Base-by-base conservation (phyloP, 2,888 invertebrate species). In the Drosophila mettleri region DNA sequence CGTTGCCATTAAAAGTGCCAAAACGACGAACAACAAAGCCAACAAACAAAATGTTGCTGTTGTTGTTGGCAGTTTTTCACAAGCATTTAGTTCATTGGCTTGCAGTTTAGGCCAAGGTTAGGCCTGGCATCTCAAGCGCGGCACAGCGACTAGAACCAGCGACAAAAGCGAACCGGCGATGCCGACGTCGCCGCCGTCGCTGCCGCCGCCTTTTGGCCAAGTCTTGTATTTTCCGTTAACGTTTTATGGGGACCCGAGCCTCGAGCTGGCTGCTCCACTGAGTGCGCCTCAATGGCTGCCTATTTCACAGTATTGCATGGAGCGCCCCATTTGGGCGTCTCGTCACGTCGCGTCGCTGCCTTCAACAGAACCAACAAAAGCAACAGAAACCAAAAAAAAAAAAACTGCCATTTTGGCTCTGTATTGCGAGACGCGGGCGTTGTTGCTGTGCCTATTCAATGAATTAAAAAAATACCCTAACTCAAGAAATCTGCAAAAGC, bases 31-130 rank as follows among this genome's bases (percentile, higher is more conserved):
- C 51, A 43, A 46, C 38, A 45, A 39, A 63, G 46, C 46, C 55
- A 67, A 61, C 81, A 77, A 80, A 70, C 74, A 68, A 61, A 62
- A 55, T 45, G 64, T 55, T 33, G 61, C 14, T 58, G 53, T 16
- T 65, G 58, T 20, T 61, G 49, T 9, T 69, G 68, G 74, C 48
- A 70, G 77, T 48, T 89, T 89, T 89, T 89, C 78, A 89, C 79
- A 90, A 86, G 81, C 83, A 86, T 89, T 86, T 85, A 84, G 89
- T 88, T 89, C 90, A 85, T 88, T 90, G 85, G 90, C 90, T 87
- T 76, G 68, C 64, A 84, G 90, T 91, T 90, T 91, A 80, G 90
- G 90, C 91, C 90, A 90, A 90, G 90, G 90, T 88, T 90, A 80
- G 55, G 59, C 62, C 64, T 69, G 78, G 78, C 78, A 87, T 82